Evolutionary conservation across 2,888 invertebrate genomes (phyloP), one percentile per base, ranked within the genome.

Genomic region (Theristus sp.): DNA sequence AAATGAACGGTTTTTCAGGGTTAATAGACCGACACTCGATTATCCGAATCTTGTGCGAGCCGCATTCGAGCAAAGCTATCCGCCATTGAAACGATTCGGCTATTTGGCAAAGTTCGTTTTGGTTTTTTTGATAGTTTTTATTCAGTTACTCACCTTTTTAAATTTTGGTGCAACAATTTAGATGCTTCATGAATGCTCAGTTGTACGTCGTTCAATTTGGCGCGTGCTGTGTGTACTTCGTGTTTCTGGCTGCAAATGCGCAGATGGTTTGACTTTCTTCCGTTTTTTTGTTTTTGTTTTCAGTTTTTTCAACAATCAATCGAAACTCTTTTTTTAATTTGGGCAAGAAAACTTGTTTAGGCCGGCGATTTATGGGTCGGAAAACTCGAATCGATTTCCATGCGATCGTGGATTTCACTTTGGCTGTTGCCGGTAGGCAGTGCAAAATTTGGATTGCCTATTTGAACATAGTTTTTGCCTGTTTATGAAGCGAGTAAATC

Each of bases 171-270:
- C n/a, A n/a, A n/a, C n/a, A n/a, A n/a, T 38, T 38, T 17, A 38
- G 38, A 38, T 52, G 6, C 52, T 20, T 25, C 3, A 20, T 89
- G 64, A 89, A 89, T 76, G 77, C 84, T 65, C 90, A 90, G 77
- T 79, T 93, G 66, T 86, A 88, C 71, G 82, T 90, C 69, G 91
- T 91, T 54, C 93, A 93, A 80, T 79, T 91, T 71, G 93, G 93
- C 58, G 91, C 93, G 78, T 93, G 93, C 77, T 90, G 89, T 77
- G 90, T 91, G 10, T 93, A 93, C 77, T 86, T 89, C 74, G 82
- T 91, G 54, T 91, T 91, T 79, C 87, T 91, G 60, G 86, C 89
- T 2, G 83, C 85, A 25, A 52, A 52, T n/a, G 22, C 52, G 13
- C 6, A 52, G 52, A 6, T 38, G 6, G 38, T 38, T n/a, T n/a